A percentile compares a stretch with the other conserved stretches of the same genome.
Evolutionary conservation across 2,113 vertebrate species (phyloP).

Genomic region (Clarias magur): DNA sequence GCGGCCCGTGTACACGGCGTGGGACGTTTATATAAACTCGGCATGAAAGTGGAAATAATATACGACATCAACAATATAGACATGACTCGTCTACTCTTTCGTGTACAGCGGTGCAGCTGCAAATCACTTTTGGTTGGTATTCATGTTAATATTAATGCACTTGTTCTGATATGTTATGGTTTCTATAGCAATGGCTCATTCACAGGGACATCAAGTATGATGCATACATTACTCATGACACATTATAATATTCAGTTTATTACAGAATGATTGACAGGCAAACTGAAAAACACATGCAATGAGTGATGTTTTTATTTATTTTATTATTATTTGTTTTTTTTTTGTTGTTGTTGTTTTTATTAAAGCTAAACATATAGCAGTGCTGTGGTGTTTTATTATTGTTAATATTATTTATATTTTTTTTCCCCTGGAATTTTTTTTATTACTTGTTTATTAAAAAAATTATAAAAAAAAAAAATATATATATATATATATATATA

Average conservation of each 20-base stretch:
- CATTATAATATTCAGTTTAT: not conserved
- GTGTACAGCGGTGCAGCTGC: not conserved
- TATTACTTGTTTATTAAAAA: too few relatives aligned
- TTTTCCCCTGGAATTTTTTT: too few relatives aligned
- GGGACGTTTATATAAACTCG: too few relatives aligned
- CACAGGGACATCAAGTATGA: not conserved
- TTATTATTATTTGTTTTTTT: not conserved
- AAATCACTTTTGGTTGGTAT: not conserved
- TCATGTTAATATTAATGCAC: not conserved
- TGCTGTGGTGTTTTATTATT: too few relatives aligned
- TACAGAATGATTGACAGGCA: too few relatives aligned
- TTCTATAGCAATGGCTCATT: not conserved
- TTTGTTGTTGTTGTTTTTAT: too few relatives aligned
- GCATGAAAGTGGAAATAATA: too few relatives aligned
- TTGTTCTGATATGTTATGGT: not conserved
- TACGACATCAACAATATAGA: not conserved
- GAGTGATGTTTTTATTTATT: not conserved
- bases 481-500: too few relatives aligned
- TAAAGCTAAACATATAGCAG: too few relatives aligned
- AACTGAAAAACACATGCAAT: too few relatives aligned
- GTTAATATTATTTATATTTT: too few relatives aligned
- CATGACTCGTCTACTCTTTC: not conserved
- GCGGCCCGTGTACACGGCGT: not conserved
- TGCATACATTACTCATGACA: not conserved
- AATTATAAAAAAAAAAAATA: too few relatives aligned